Base-by-base conservation (phyloP, 2,113 vertebrate genomes). In the Globicephala melas region DNA sequence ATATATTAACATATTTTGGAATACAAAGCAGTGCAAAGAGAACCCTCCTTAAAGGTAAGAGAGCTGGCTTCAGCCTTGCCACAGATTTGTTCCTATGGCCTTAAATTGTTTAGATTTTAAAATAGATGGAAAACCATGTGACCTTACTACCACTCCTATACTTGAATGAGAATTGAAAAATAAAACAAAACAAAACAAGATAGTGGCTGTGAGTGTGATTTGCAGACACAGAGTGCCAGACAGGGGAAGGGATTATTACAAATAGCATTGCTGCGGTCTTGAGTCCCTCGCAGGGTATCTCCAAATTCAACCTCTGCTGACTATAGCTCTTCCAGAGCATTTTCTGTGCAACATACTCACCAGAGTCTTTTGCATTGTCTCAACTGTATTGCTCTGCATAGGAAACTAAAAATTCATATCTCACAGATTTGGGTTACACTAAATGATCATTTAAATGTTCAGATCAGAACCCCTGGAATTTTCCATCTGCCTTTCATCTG, bases 401-500 rank as follows among this genome's bases (percentile, higher is more conserved):
- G 94, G 74, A 98, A 94, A 98, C 96, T 97, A 97, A 98, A 98
- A 98, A 97, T 96, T 96, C 84, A 98, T 97, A 96, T 98, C 97
- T 98, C 79, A 8, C 91, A 97, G 98, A 97, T 96, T 96, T 96
- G 67, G 89, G 97, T 96, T 98, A 97, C 47, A 44, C 97, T 98
- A 98, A 98, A 98, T 98, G 98, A 98, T 98, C 98, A 98, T 96
- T 97, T 98, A 98, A 98, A 97, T 97, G 98, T 97, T 98, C 98
- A 98, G 96, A 97, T 97, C 73, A 0, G 96, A 98, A 98, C 98
- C 97, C 98, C 98, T 97, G 98, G 98, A 98, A 99, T 98, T 98
- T 98, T 98, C 98, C 98, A 98, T 98, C 98, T 98, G 98, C 96
- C 98, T 98, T 98, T 98, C 97, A 80, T 98, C 98, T 98, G 97